phyloP scores from a whole-genome alignment of 2,888 invertebrate species.

The Catonia carolina region DNA sequence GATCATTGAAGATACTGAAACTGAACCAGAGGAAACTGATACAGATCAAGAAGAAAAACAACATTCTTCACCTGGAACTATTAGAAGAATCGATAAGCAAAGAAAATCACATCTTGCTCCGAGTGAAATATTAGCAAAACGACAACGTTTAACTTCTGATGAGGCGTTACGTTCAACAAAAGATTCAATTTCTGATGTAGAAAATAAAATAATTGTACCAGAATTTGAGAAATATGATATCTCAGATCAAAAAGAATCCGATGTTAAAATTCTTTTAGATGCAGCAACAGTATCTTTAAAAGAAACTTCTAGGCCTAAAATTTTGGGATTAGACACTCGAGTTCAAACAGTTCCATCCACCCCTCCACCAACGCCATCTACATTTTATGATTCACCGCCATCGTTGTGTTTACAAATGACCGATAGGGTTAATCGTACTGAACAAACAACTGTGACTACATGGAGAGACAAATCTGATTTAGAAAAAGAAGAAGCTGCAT shows the following conservation, averaged over 20 bases:
- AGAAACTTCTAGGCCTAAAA: conserved; percentile 5
- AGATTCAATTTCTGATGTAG: conserved; percentile 11
- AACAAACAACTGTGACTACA: conserved; percentile 36
- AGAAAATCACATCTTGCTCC: conserved; percentile 29
- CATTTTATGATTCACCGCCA: background rate
- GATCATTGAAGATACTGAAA: conserved; percentile 44
- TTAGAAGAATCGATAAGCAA: conserved; percentile 28
- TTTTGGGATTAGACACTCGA: background rate
- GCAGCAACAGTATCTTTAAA: conserved; percentile 18
- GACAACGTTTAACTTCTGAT: conserved; percentile 33
- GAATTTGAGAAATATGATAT: conserved; percentile 5
- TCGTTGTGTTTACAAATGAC: conserved; percentile 35
- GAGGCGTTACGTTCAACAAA: conserved; percentile 24
- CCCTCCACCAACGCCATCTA: conserved; percentile 20
- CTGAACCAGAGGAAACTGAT: conserved; percentile 39
- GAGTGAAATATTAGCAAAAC: conserved; percentile 33
- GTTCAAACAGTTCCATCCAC: conserved; percentile 2
- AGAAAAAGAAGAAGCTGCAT: background rate
- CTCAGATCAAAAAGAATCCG: background rate
- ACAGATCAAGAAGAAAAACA: conserved; percentile 36
- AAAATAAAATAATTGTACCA: conserved; percentile 12
- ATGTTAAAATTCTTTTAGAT: conserved; percentile 8
- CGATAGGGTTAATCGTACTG: conserved; percentile 36
- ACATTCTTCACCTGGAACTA: conserved; percentile 33
- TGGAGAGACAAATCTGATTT: conserved; percentile 29